Base-by-base conservation (phyloP, 2,888 invertebrate genomes). In the Drosophila parthenogenetica region DNA sequence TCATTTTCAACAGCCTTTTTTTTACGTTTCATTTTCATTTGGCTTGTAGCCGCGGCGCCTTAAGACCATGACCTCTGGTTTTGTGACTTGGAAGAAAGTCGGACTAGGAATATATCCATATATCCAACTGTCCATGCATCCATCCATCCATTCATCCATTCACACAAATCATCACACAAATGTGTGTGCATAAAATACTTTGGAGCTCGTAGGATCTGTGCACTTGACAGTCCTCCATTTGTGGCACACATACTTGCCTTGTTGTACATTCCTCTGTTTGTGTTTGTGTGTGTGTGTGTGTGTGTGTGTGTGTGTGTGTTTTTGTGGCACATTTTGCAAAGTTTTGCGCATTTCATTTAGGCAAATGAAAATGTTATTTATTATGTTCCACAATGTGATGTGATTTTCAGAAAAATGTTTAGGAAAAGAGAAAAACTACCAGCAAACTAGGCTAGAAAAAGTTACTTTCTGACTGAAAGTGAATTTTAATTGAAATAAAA, bases 41-140 rank as follows among this genome's bases (percentile, higher is more conserved):
- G 68, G 63, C 73, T 62, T n/a, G 29, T 4, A 49, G 29, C 17
- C 17, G 73, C 14, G 49, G 19, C 43, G 39, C 45, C 51, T 46
- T n/a, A 78, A 74, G 81, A 67, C 81, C 81, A 57, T 81, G 81
- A 81, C 81, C 81, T 81, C 77, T 73, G 77, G 79, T 67, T 77
- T 70, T 81, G 73, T 73, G 77, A 77, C 64, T 79, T 70, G 58
- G 57, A 79, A 79, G 60, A 65, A 55, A 50, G 51, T 49, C 57
- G 51, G 49, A 29, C 55, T 66, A 39, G 4, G 16, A 40, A 4
- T 45, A 13, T 35, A 43, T 51, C 22, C 51, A 11, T 29, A 29
- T 29, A 29, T 35, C 35, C 35, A 16, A 17, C 17, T 16, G 13
- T 35, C 13, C 49, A 25, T 11, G 48, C 22, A 62, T 71, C 55